Percentiles rank a stretch among this genome's conserved stretches.
Conservation (phyloP, 2,888 invertebrate species). For the Papilio protenor region DNA sequence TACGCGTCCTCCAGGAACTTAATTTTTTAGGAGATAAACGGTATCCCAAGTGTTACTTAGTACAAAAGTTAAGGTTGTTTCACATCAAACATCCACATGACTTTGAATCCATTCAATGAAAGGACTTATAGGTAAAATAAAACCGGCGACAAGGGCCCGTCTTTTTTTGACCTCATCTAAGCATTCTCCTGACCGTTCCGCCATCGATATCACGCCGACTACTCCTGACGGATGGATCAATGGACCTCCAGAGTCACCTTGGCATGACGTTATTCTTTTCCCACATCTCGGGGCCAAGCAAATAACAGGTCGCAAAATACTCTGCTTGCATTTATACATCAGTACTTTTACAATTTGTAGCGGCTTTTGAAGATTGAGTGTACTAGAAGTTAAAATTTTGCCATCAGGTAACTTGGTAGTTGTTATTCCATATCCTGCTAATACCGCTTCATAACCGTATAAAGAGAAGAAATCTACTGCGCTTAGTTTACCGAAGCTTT, state of each 20-base stretch:
- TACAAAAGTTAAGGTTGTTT: not conserved
- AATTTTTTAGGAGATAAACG: too few relatives aligned
- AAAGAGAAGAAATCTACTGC: slow-evolving; percentile 3
- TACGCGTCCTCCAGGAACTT: too few relatives aligned
- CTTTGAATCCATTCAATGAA: not conserved
- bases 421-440: slow-evolving; percentile 14
- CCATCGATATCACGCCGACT: not conserved
- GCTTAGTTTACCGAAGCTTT: slow-evolving; percentile 13
- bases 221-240: slow-evolving; percentile 4
- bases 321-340: not conserved
- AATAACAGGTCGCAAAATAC: not conserved
- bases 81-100: not conserved
- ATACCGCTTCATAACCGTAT: slow-evolving; percentile 21
- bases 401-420: slow-evolving; percentile 2
- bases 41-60: too few relatives aligned
- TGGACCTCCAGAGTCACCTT: not conserved
- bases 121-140: slow-evolving; percentile 43
- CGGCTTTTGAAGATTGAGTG: not conserved
- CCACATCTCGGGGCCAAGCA: slow-evolving; percentile 15
- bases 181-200: not conserved
- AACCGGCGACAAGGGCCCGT: not conserved
- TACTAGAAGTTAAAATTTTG: not conserved
- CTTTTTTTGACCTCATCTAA: not conserved
- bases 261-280: not conserved
- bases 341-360: slow-evolving; percentile 2